Percentiles rank a stretch among this genome's conserved stretches.
These are phyloP conservation scores for Anas flavirostris DNA, from an alignment of 2,797 vertebrate genomes.

Conservation along the genomic window DNA sequence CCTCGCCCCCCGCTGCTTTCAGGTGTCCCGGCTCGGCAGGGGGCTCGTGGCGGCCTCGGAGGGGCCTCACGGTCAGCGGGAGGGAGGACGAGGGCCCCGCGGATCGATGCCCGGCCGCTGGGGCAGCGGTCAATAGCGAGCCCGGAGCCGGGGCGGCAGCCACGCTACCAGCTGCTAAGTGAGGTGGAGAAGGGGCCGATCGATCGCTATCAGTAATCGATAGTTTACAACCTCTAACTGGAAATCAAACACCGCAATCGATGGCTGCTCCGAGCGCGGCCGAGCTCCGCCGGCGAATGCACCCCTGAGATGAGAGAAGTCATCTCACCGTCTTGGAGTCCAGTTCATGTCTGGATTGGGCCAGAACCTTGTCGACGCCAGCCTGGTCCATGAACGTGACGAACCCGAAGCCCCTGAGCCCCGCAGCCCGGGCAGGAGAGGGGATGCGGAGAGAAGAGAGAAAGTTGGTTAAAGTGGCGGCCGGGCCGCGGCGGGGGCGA, in stretches of 20 bases:
- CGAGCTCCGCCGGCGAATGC: neutral
- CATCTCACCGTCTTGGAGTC: slow-evolving; percentile 98
- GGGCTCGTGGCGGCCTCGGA: neutral
- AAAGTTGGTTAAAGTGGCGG: slow-evolving; percentile 74
- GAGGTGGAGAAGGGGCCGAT: neutral
- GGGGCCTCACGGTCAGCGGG: neutral
- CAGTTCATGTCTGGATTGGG: slow-evolving; percentile 95
- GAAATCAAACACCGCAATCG: slow-evolving; percentile 22
- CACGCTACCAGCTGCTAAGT: neutral
- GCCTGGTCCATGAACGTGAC: slow-evolving; percentile 98
- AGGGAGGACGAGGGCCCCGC: neutral
- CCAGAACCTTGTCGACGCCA: slow-evolving; percentile 98
- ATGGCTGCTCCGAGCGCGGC: neutral
- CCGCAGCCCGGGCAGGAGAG: slow-evolving; percentile 24
- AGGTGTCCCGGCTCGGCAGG: neutral
- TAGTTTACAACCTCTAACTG: slow-evolving; percentile 24
- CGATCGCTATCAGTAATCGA: neutral
- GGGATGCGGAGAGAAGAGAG: slow-evolving; percentile 50
- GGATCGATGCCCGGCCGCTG: neutral
- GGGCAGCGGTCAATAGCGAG: neutral
- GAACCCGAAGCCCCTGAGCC: slow-evolving; percentile 94
- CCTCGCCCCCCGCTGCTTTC: neutral
- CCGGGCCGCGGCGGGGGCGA: slow-evolving; percentile 54
- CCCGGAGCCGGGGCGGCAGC: neutral
- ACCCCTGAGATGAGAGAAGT: slow-evolving; percentile 44